Evolutionary conservation across 2,797 vertebrate species (phyloP).

Genomic region (Chelon auratus): DNA sequence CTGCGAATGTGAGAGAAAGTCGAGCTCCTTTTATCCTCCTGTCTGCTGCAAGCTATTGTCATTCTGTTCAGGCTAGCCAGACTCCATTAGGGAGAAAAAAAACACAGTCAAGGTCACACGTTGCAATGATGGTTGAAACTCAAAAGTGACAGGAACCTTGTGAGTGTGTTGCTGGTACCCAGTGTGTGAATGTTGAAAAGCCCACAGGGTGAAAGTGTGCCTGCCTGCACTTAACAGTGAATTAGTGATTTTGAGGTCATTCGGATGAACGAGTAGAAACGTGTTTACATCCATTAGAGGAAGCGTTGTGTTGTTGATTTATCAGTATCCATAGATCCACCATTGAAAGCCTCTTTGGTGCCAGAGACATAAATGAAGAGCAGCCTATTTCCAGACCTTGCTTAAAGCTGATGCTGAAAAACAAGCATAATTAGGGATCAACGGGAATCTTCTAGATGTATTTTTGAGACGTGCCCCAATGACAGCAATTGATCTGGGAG

Average conservation of each 20-base stretch:
- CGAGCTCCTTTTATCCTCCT: constrained; percentile 69
- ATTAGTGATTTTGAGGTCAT: constrained; percentile 64
- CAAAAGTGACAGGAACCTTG: constrained; percentile 31
- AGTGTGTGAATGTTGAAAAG: constrained; percentile 22
- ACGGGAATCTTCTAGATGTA: constrained; percentile 33
- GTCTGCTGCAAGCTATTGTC: constrained; percentile 56
- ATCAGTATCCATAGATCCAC: constrained; percentile 49
- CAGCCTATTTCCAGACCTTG: constrained; percentile 25
- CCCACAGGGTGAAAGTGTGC: constrained; percentile 38
- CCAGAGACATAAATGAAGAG: constrained; percentile 37
- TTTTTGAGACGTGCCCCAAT: constrained; percentile 22
- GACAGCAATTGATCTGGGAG: constrained; percentile 32
- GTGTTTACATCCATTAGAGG: constrained; percentile 51
- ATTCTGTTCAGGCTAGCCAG: constrained; percentile 46
- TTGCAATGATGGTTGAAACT: constrained; percentile 54
- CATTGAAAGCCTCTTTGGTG: constrained; percentile 32
- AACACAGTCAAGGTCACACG: constrained; percentile 58
- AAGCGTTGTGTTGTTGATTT: constrained; percentile 32
- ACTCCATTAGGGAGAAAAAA: constrained; percentile 47
- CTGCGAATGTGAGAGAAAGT: constrained; percentile 58
- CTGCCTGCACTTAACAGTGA: constrained; percentile 45
- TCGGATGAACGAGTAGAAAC: constrained; percentile 29
- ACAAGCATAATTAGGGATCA: constrained; percentile 41
- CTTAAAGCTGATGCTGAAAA: constrained; percentile 28
- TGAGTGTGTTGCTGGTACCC: constrained; percentile 21